These are phyloP conservation scores for Sylvicola fuscatus DNA, from an alignment of 2,888 invertebrate genomes.

Conservation along the genomic window DNA sequence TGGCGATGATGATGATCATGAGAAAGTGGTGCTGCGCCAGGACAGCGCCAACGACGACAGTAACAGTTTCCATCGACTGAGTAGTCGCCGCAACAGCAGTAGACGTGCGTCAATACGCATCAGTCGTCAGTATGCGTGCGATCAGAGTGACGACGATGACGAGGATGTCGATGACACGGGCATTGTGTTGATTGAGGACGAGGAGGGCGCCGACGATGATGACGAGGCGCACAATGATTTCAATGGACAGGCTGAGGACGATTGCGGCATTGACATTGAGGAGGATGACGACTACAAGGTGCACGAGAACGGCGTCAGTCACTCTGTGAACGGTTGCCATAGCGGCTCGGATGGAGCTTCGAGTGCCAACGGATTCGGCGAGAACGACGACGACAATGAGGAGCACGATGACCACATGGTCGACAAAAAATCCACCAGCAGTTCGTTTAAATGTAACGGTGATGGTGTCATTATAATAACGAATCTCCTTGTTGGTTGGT, in stretches of 20 bases:
- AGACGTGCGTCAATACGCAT: too few relatives aligned
- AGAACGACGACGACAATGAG: too few relatives aligned
- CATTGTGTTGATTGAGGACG: constrained; percentile 7
- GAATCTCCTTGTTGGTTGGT: constrained; percentile 27
- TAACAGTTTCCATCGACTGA: neutral
- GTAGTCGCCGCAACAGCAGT: too few relatives aligned
- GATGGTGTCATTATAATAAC: constrained; percentile 7
- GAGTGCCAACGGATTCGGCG: too few relatives aligned
- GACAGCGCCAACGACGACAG: constrained; percentile 2
- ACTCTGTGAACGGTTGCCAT: too few relatives aligned
- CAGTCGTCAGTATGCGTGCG: constrained; percentile 15
- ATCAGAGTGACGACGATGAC: constrained; percentile 11
- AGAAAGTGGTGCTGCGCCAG: constrained; percentile 1
- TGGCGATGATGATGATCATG: neutral
- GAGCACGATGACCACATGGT: too few relatives aligned
- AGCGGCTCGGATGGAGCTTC: too few relatives aligned
- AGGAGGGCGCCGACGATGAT: constrained; percentile 2
- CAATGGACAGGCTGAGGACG: too few relatives aligned
- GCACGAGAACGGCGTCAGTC: too few relatives aligned
- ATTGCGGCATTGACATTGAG: too few relatives aligned
- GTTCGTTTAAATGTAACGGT: constrained; percentile 4
- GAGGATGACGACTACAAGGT: too few relatives aligned
- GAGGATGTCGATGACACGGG: constrained; percentile 7
- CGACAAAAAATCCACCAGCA: too few relatives aligned
- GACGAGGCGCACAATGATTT: constrained; percentile 4